phyloP scores from a whole-genome alignment of 2,797 vertebrate genomes.

The Emys orbicularis region DNA sequence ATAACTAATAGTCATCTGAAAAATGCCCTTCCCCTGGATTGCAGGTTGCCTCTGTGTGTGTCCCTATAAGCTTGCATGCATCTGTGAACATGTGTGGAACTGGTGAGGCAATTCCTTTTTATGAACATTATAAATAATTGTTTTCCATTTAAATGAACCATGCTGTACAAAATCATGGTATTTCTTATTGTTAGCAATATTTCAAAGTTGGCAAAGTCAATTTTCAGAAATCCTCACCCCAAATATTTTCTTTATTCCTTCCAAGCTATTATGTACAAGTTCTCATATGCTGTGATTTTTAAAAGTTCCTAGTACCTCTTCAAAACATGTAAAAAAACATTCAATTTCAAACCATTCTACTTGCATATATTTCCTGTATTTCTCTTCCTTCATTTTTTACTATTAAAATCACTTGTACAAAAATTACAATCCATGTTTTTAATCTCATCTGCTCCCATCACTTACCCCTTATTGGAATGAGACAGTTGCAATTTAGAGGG shows the following conservation, averaged over 20 bases:
- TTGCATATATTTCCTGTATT: background rate
- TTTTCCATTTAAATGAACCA: background rate
- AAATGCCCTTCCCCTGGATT: background rate
- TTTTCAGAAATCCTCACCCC: background rate
- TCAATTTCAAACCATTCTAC: background rate
- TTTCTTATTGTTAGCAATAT: background rate
- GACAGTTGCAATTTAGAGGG: background rate
- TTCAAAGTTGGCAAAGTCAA: background rate
- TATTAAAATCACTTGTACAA: background rate
- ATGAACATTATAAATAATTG: background rate
- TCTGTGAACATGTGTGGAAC: background rate
- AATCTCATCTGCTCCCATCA: background rate
- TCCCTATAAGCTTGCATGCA: background rate
- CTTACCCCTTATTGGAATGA: background rate
- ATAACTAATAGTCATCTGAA: constrained; percentile 37
- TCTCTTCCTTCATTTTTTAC: background rate
- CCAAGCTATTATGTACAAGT: background rate
- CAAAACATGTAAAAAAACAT: background rate
- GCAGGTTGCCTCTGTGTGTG: background rate
- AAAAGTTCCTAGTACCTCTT: background rate
- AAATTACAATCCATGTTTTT: background rate
- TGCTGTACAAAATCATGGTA: background rate
- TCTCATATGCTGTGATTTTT: background rate
- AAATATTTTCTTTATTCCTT: background rate
- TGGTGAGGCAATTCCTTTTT: background rate